These are phyloP conservation scores for Plectrocnemia conspersa DNA, from an alignment of 1,140 invertebrate species.

Conservation along the genomic window DNA sequence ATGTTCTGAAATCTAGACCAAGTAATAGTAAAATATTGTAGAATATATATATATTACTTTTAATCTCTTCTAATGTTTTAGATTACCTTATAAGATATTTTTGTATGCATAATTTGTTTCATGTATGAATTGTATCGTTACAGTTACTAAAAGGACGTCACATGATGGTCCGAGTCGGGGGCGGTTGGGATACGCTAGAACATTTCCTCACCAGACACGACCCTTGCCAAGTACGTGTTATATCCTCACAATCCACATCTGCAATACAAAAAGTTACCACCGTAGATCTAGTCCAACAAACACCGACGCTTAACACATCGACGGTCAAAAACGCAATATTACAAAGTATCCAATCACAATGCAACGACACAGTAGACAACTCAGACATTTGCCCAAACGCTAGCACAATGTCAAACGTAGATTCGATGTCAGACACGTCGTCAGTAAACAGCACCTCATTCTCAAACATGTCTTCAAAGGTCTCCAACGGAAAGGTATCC, in stretches of 20 bases:
- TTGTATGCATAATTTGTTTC: too few relatives aligned
- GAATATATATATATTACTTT: too few relatives aligned
- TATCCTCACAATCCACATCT: constrained; percentile 49
- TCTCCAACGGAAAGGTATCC: constrained; percentile 16
- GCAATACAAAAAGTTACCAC: constrained; percentile 37
- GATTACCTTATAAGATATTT: too few relatives aligned
- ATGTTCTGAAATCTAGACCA: too few relatives aligned
- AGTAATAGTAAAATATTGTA: too few relatives aligned
- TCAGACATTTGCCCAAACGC: constrained; percentile 29
- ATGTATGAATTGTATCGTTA: constrained; percentile 38
- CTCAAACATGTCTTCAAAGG: constrained; percentile 11
- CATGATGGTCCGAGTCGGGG: constrained; percentile 92
- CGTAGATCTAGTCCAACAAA: constrained; percentile 43
- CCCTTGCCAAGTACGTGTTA: constrained; percentile 76
- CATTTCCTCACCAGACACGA: constrained; percentile 88
- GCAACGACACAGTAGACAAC: constrained; percentile 20
- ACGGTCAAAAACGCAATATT: constrained; percentile 19
- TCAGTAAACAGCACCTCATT: constrained; percentile 20
- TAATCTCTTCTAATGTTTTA: too few relatives aligned
- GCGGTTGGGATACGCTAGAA: constrained; percentile 88
- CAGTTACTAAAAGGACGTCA: constrained; percentile 79
- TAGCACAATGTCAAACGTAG: constrained; percentile 39
- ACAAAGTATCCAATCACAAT: constrained; percentile 22
- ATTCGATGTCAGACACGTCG: constrained; percentile 25
- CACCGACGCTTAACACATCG: constrained; percentile 34